A percentile compares a stretch with the other conserved stretches of the same genome.
These are phyloP conservation scores for Pogona vitticeps DNA, from an alignment of 2,113 vertebrate genomes.

Conservation along the genomic window DNA sequence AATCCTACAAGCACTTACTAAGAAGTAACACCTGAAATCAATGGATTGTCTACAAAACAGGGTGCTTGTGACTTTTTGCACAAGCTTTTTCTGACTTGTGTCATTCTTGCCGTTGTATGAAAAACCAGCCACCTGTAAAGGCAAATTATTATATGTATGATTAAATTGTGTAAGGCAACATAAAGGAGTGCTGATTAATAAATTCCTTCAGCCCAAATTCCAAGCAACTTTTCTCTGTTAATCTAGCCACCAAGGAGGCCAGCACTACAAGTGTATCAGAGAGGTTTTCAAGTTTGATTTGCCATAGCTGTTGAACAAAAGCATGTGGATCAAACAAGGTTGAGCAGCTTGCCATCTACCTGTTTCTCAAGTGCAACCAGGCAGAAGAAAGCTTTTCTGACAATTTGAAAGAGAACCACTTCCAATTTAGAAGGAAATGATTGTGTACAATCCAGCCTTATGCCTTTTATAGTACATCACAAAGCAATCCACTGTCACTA, in stretches of 20 bases:
- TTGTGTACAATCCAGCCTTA: constrained; percentile 39
- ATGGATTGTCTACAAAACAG: neutral
- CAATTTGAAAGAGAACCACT: constrained; percentile 70
- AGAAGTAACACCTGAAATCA: neutral
- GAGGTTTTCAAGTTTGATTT: constrained; percentile 64
- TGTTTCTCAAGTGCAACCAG: constrained; percentile 67
- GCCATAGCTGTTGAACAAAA: constrained; percentile 50
- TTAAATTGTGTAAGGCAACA: constrained; percentile 14
- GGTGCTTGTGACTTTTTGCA: neutral
- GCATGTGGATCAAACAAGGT: constrained; percentile 50
- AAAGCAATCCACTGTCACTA: constrained; percentile 58
- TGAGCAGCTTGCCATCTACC: constrained; percentile 62
- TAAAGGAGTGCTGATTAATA: constrained; percentile 32
- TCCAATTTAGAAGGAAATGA: constrained; percentile 69
- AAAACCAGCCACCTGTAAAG: constrained; percentile 8
- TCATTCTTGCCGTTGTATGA: neutral
- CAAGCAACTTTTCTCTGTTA: constrained; percentile 35
- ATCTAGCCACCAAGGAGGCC: constrained; percentile 18
- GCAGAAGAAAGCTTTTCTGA: constrained; percentile 72
- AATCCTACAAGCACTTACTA: neutral
- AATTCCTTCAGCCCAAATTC: neutral
- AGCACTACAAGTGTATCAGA: neutral
- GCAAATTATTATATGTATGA: constrained; percentile 41
- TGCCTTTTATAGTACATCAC: constrained; percentile 37
- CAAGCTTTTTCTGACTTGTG: neutral